phyloP scores from a whole-genome alignment of 2,888 invertebrate species.

The Polietes domitor region DNA sequence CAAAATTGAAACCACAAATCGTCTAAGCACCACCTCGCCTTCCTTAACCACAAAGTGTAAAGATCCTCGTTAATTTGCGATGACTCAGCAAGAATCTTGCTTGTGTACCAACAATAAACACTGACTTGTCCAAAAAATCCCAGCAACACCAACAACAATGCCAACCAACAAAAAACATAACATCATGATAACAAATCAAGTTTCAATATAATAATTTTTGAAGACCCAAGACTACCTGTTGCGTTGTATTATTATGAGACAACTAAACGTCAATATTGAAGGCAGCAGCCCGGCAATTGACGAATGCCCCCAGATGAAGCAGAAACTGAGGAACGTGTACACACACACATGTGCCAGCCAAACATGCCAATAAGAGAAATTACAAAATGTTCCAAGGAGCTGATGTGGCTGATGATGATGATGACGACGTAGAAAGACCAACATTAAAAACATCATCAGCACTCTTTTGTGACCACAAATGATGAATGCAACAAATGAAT shows the following conservation, averaged over 20 bases:
- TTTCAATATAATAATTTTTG: slow-evolving; percentile 64
- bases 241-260: slow-evolving; percentile 80
- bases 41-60: too few relatives aligned
- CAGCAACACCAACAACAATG: too few relatives aligned
- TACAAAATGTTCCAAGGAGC: slow-evolving; percentile 47
- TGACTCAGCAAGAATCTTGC: too few relatives aligned
- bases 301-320: slow-evolving; percentile 49
- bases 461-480: slow-evolving; percentile 39
- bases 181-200: slow-evolving; percentile 62
- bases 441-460: background rate
- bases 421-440: slow-evolving; percentile 25
- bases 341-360: slow-evolving; percentile 35
- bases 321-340: slow-evolving; percentile 5
- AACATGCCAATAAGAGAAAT: slow-evolving; percentile 61
- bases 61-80: too few relatives aligned
- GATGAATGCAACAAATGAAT: slow-evolving; percentile 58
- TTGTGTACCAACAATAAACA: too few relatives aligned
- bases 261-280: slow-evolving; percentile 78
- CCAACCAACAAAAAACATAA: too few relatives aligned
- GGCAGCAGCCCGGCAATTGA: slow-evolving; percentile 55
- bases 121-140: too few relatives aligned
- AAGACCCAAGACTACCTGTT: slow-evolving; percentile 75
- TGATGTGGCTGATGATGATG: background rate
- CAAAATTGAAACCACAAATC: too few relatives aligned
- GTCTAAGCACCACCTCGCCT: too few relatives aligned